Evolutionary conservation across 2,113 vertebrate species (phyloP).

Genomic region (Procapra przewalskii): DNA sequence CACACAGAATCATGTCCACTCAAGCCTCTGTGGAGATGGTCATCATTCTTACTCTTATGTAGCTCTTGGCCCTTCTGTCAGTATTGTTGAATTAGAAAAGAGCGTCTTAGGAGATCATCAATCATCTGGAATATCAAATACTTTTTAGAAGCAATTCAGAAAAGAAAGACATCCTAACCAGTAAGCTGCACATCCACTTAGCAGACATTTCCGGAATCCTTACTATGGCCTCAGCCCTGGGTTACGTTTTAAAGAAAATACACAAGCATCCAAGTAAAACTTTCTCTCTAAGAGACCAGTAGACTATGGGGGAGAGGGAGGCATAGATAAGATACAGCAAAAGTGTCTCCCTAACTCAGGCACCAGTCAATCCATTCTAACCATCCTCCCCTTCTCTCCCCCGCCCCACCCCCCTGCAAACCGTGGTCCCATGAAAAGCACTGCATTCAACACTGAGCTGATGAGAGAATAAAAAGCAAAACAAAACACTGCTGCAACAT

Average conservation of each 20-base stretch:
- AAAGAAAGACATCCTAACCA: not conserved
- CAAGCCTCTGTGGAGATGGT: not conserved
- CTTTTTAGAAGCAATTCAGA: slow-evolving; percentile 24
- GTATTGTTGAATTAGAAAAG: slow-evolving; percentile 46
- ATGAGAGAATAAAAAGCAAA: not conserved
- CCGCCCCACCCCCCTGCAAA: not conserved
- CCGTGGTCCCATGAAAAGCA: not conserved
- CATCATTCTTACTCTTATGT: not conserved
- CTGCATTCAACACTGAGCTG: not conserved
- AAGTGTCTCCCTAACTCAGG: not conserved
- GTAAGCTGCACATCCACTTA: slow-evolving; percentile 29
- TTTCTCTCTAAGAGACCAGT: not conserved
- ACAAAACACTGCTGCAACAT: not conserved
- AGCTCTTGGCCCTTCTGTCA: slow-evolving; percentile 21
- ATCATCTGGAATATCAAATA: slow-evolving; percentile 45
- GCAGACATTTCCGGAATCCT: slow-evolving; percentile 33
- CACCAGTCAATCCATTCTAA: not conserved
- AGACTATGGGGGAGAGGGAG: not conserved
- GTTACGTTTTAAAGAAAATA: slow-evolving; percentile 28
- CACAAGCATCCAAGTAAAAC: slow-evolving; percentile 11
- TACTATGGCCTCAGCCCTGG: not conserved
- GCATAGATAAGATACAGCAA: slow-evolving; percentile 14
- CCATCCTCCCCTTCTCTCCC: not conserved
- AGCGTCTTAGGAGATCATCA: slow-evolving; percentile 28
- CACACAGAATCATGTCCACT: not conserved